phyloP scores from a whole-genome alignment of 2,888 invertebrate species.

The Bembecia ichneumoniformis region DNA sequence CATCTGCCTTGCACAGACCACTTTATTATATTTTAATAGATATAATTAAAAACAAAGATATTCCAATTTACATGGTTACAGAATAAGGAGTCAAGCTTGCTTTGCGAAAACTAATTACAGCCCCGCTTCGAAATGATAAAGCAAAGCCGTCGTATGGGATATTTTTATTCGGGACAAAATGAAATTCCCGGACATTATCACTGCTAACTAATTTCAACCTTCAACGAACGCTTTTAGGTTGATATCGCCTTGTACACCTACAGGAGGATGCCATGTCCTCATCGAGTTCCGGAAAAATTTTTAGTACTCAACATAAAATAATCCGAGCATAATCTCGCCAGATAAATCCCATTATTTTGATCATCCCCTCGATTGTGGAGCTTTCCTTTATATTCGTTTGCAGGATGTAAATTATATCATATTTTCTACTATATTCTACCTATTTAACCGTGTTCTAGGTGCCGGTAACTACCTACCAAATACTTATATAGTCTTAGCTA shows the following conservation, averaged over 20 bases:
- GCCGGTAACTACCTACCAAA: too few species aligned
- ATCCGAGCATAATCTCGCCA: constrained; percentile 66
- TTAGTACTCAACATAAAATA: constrained; percentile 60
- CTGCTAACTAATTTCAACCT: constrained; percentile 16
- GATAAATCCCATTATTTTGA: constrained; percentile 69
- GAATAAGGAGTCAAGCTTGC: constrained; percentile 45
- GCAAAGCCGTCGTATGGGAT: constrained; percentile 69
- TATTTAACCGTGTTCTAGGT: too few species aligned
- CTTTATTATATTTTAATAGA: too few species aligned
- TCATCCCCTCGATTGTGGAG: constrained; percentile 29
- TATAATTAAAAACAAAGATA: too few species aligned
- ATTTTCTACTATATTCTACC: too few species aligned
- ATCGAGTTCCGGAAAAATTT: constrained; percentile 35
- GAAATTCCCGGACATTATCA: constrained; percentile 40
- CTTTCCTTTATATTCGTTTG: not conserved
- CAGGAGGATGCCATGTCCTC: constrained; percentile 4
- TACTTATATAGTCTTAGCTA: too few species aligned
- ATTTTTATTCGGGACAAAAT: constrained; percentile 70
- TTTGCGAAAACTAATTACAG: constrained; percentile 69
- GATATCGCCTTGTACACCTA: constrained; percentile 5
- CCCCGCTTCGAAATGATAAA: constrained; percentile 67
- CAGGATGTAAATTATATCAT: not conserved
- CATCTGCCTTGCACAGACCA: too few species aligned
- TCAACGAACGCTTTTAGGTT: constrained; percentile 9
- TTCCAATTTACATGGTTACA: constrained; percentile 10